Evolutionary conservation across 2,888 invertebrate species (phyloP), one percentile per base, ranked within the genome.

Genomic region (Conomelus anceps): DNA sequence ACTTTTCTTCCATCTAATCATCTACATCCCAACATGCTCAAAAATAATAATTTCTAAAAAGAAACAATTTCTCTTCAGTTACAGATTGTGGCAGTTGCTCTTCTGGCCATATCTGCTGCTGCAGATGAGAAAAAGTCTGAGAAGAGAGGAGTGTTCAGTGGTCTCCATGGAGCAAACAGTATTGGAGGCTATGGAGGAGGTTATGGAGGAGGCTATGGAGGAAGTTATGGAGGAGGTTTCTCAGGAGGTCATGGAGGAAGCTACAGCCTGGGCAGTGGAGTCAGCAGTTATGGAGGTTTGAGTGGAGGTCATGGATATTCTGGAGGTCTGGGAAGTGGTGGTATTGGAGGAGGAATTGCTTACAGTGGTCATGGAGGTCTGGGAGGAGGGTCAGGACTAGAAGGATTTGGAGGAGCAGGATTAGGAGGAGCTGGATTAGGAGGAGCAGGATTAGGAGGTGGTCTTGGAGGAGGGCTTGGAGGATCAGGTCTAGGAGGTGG

Each of bases 111-210:
- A 22, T 88, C 88, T 22, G 89, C 87, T 9, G 63, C 87, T 22
- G 88, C 90, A 26, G 90, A 90, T 84, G 90, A 90, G 84, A 90
- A 89, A 90, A 90, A 90, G 85, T 87, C 89, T 26, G 90, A 90
- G 89, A 90, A 90, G 88, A 23, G 89, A 89, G 90, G 90, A 23
- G 86, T 88, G 6, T 20, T 88, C 23, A 23, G 86, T 22, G 88
- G 85, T 13, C 26, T 86, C 26, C 84, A 87, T 26, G 63, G 87
- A 41, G 11, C 91, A 90, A 91, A 91, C 91, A 90, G 88, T 92
- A 93, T 93, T 93, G 92, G 92, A 92, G 63, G 89, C 22, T 84
- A 29, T 22, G 86, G 87, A 26, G 23, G 63, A 22, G 22, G 88
- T 11, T 41, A 34, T 23, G 23, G 87, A 11, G 87, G 89, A 13